A percentile compares a stretch with the other conserved stretches of the same genome.
These are phyloP conservation scores for Chelonus insularis DNA, from an alignment of 1,140 invertebrate genomes.

Conservation along the genomic window DNA sequence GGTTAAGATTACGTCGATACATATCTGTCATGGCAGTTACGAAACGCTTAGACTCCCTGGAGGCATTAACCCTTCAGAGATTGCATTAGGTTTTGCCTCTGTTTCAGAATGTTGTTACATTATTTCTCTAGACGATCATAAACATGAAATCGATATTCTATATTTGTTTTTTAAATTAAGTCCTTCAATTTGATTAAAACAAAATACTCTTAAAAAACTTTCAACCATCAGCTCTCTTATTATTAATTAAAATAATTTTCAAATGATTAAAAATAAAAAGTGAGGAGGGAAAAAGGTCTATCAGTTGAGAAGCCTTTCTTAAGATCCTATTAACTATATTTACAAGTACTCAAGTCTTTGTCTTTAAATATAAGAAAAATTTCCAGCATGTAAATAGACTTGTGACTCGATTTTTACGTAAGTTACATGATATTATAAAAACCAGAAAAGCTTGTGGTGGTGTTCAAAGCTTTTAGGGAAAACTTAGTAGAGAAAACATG, in stretches of 20 bases:
- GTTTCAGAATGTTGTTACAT: constrained; percentile 6
- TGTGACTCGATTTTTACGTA: no score
- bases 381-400: not conserved
- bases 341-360: constrained; percentile 7
- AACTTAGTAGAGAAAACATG: not conserved
- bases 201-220: no score
- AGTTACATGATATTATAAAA: no score
- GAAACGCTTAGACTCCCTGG: constrained; percentile 10
- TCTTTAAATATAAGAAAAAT: not conserved
- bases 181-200: no score
- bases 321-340: constrained; percentile 47
- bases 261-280: constrained; percentile 12
- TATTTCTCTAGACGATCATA: constrained; percentile 9
- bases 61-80: constrained; percentile 17
- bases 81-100: not conserved
- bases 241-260: no score
- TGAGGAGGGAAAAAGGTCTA: constrained; percentile 19
- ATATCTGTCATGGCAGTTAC: constrained; percentile 16
- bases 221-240: no score
- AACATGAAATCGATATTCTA: not conserved
- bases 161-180: no score
- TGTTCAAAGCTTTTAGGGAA: not conserved
- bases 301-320: constrained; percentile 45
- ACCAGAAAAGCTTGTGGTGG: not conserved
- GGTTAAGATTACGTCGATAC: constrained; percentile 1